Conservation (phyloP, 2,888 invertebrate species). For the Tenthredo scrophulariae region DNA sequence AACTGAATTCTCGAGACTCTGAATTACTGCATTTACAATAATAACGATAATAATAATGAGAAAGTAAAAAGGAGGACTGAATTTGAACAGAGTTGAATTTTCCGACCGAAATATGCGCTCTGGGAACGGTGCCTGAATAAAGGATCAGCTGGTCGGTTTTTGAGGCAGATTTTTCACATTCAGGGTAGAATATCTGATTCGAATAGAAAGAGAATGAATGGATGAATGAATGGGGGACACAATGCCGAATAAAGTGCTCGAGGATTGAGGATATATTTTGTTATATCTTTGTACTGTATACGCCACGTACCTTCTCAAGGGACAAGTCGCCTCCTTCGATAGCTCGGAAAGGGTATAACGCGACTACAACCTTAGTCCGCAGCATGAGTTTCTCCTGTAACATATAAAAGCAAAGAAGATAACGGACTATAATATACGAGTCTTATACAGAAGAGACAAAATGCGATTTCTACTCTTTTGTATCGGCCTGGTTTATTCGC, state of each 20-base stretch:
- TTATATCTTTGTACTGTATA: not conserved
- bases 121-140: slow-evolving; percentile 1
- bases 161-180: not conserved
- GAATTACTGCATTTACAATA: not conserved
- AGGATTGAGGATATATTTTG: not conserved
- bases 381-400: slow-evolving; percentile 84
- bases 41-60: not conserved
- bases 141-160: slow-evolving; percentile 14
- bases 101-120: not conserved
- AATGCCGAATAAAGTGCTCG: slow-evolving; percentile 32
- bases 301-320: slow-evolving; percentile 86
- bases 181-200: slow-evolving; percentile 6
- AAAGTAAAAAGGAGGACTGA: not conserved
- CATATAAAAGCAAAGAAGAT: slow-evolving; percentile 36
- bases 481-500: not conserved
- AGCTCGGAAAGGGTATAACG: slow-evolving; percentile 94
- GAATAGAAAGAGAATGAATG: not conserved
- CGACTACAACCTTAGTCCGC: slow-evolving; percentile 91
- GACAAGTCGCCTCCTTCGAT: slow-evolving; percentile 94
- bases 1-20: not conserved
- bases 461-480: not conserved
- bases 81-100: not conserved
- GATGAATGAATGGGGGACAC: not conserved
- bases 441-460: not conserved
- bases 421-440: slow-evolving; percentile 17